phyloP scores from a whole-genome alignment of 2,113 vertebrate genomes.

The Platanista minor region DNA sequence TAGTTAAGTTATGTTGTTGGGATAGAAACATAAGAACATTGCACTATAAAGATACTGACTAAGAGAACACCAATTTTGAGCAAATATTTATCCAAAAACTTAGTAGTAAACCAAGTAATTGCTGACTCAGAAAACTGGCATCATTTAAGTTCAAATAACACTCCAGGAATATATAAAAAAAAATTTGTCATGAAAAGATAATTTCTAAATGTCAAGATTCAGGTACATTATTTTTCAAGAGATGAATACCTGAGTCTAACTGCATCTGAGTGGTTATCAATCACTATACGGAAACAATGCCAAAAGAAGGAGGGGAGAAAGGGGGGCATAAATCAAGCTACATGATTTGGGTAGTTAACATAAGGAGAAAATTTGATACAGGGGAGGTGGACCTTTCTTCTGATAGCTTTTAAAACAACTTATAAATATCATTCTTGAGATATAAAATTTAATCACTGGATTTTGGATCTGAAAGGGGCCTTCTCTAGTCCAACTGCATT shows the following conservation, averaged over 20 bases:
- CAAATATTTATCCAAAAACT: not conserved
- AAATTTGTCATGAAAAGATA: not conserved
- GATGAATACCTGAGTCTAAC: not conserved
- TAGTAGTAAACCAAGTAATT: not conserved
- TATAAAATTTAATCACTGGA: not conserved
- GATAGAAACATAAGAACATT: not conserved
- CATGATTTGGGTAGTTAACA: not conserved
- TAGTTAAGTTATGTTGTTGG: not conserved
- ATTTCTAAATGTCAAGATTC: slow-evolving; percentile 8
- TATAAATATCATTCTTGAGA: not conserved
- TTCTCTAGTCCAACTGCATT: not conserved
- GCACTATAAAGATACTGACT: not conserved
- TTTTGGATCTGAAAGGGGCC: not conserved
- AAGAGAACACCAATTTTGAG: not conserved
- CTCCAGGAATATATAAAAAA: not conserved
- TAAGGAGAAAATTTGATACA: not conserved
- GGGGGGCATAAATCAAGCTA: not conserved
- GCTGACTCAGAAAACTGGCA: not conserved
- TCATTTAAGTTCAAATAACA: not conserved
- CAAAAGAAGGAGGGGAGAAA: not conserved
- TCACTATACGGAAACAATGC: not conserved
- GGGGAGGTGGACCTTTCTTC: not conserved
- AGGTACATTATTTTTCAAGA: slow-evolving; percentile 32
- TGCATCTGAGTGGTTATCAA: not conserved
- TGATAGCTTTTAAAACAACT: not conserved